phyloP scores from a whole-genome alignment of 2,113 vertebrate species.

The Lycaon pictus region DNA sequence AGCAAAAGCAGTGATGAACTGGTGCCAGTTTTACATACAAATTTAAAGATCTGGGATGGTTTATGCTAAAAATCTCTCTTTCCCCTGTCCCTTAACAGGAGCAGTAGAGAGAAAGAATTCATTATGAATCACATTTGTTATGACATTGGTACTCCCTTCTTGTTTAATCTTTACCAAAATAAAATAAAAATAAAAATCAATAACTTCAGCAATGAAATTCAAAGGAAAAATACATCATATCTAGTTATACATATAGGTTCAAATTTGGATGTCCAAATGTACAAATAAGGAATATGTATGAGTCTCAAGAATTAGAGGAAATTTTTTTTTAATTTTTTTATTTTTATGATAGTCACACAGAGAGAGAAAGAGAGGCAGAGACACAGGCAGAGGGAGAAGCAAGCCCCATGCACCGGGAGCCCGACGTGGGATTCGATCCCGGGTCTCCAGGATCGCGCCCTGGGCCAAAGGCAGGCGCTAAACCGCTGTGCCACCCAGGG shows the following conservation, averaged over 20 bases:
- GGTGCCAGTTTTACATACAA: slow-evolving; percentile 79
- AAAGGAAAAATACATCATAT: slow-evolving; percentile 80
- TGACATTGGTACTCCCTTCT: slow-evolving; percentile 82
- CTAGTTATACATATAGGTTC: slow-evolving; percentile 76
- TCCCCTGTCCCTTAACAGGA: slow-evolving; percentile 54
- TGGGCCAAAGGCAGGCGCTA: too few relatives aligned
- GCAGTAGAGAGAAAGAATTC: slow-evolving; percentile 59
- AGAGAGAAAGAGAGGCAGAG: too few relatives aligned
- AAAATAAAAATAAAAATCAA: slow-evolving; percentile 67
- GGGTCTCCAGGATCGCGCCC: too few relatives aligned
- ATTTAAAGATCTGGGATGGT: slow-evolving; percentile 79
- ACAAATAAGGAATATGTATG: slow-evolving; percentile 75
- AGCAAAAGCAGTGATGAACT: slow-evolving; percentile 74
- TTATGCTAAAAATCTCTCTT: slow-evolving; percentile 75
- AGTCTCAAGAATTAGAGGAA: slow-evolving; percentile 73
- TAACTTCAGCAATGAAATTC: slow-evolving; percentile 62
- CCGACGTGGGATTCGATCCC: too few relatives aligned
- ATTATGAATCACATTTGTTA: slow-evolving; percentile 77
- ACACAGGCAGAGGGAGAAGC: too few relatives aligned
- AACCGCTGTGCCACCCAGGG: too few relatives aligned
- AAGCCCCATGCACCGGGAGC: too few relatives aligned
- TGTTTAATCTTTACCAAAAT: slow-evolving; percentile 83
- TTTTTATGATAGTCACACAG: too few relatives aligned
- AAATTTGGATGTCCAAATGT: slow-evolving; percentile 83
- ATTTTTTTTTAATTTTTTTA: neutral